Evolutionary conservation across 2,888 invertebrate species (phyloP).

Genomic region (Lasioglossum morio): DNA sequence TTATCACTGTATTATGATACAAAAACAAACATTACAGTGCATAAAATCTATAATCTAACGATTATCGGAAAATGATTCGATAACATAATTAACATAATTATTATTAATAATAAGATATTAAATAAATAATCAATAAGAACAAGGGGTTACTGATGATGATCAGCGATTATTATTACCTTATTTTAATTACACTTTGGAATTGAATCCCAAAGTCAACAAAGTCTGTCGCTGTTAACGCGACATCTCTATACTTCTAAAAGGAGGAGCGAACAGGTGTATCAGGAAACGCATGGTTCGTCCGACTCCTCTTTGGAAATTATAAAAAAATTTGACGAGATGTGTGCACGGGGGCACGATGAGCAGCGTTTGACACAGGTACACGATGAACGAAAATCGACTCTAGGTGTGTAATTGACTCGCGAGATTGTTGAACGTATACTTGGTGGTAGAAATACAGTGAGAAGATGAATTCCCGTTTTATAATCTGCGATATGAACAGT

Average conservation of each 20-base stretch:
- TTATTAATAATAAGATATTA: neutral
- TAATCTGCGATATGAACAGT: neutral
- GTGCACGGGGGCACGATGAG: slow-evolving; percentile 4
- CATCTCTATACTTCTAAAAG: neutral
- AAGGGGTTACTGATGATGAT: neutral
- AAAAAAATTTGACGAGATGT: neutral
- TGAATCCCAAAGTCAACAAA: slow-evolving; percentile 12
- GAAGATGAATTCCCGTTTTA: neutral
- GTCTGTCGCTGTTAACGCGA: neutral
- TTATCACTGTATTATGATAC: too few species aligned
- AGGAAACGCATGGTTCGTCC: neutral
- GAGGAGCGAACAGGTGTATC: neutral
- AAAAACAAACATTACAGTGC: neutral
- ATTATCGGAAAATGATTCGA: neutral
- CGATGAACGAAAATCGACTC: slow-evolving; percentile 3
- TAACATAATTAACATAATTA: neutral
- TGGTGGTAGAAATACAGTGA: slow-evolving; percentile 11
- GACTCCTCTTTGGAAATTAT: slow-evolving; percentile 1
- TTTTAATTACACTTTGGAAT: slow-evolving; percentile 8
- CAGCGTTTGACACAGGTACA: slow-evolving; percentile 14
- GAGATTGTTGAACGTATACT: slow-evolving; percentile 9
- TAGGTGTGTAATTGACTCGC: slow-evolving; percentile 23
- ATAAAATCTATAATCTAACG: neutral
- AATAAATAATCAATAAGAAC: neutral
- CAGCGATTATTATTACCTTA: slow-evolving; percentile 16